These are phyloP conservation scores for Panzeria rudis DNA, from an alignment of 2,888 invertebrate genomes.

Conservation along the genomic window DNA sequence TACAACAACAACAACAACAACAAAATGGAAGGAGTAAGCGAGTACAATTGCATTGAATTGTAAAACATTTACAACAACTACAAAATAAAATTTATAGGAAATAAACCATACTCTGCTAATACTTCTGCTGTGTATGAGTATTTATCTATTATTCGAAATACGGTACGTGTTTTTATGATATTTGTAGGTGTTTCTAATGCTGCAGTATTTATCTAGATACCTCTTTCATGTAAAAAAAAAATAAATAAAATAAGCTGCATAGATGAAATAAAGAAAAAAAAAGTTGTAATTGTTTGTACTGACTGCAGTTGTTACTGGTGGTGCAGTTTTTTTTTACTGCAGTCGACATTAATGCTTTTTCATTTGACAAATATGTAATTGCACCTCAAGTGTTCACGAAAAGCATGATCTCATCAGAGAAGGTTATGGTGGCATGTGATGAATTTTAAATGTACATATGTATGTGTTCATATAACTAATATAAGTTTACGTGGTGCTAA, in stretches of 20 bases:
- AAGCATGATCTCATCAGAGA: conserved; percentile 28
- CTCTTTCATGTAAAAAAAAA: neutral
- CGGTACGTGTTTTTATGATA: conserved; percentile 40
- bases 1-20: neutral
- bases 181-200: conserved; percentile 47
- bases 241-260: conserved; percentile 1
- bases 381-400: conserved; percentile 74
- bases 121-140: conserved; percentile 17
- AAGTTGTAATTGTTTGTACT: neutral
- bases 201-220: conserved; percentile 51
- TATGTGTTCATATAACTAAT: neutral
- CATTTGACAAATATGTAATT: conserved; percentile 79
- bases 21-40: neutral
- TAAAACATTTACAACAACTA: conserved; percentile 4
- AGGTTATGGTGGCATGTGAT: conserved; percentile 1
- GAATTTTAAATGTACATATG: conserved; percentile 3
- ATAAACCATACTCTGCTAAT: conserved; percentile 43
- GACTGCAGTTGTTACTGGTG: conserved; percentile 45
- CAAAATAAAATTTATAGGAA: conserved; percentile 4
- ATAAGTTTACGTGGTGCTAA: neutral
- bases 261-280: neutral
- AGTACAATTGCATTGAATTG: conserved; percentile 15
- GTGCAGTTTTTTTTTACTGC: conserved; percentile 71
- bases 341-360: conserved; percentile 76
- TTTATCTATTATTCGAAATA: conserved; percentile 31